Conservation (phyloP, 2,113 vertebrate genomes). For the Hemichromis elongatus region DNA sequence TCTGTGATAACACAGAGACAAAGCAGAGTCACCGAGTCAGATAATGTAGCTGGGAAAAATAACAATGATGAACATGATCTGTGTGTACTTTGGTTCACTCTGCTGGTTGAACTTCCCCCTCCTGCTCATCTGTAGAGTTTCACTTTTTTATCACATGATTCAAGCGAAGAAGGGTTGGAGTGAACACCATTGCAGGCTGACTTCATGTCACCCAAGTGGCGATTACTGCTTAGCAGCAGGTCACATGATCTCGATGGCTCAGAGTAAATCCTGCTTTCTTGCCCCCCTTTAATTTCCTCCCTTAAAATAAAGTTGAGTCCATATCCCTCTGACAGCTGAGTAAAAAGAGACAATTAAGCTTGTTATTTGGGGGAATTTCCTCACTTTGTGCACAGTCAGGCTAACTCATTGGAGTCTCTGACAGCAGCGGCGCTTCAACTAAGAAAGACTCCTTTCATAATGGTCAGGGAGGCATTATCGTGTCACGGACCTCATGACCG, state of each 20-base stretch:
- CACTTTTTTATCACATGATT: conserved; percentile 43
- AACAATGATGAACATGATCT: background rate
- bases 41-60: background rate
- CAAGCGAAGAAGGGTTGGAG: background rate
- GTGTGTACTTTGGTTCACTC: conserved; percentile 33
- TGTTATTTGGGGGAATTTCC: background rate
- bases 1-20: conserved; percentile 44
- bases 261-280: background rate
- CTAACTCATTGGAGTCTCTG: background rate
- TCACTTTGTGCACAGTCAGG: background rate
- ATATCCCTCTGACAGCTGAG: background rate
- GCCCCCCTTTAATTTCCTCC: background rate
- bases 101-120: conserved; percentile 13
- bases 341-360: background rate
- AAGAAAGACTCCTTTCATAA: conserved; percentile 56
- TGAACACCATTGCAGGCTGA: background rate
- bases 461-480: conserved; percentile 3
- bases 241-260: conserved; percentile 9
- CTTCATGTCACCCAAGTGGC: background rate
- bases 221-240: conserved; percentile 6
- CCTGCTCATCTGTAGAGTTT: conserved; percentile 15
- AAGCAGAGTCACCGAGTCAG: conserved; percentile 1
- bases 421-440: background rate
- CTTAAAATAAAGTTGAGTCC: background rate
- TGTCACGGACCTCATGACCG: conserved; percentile 44